Base-by-base conservation (phyloP, 2,797 vertebrate species). In the Cossypha polioptera region DNA sequence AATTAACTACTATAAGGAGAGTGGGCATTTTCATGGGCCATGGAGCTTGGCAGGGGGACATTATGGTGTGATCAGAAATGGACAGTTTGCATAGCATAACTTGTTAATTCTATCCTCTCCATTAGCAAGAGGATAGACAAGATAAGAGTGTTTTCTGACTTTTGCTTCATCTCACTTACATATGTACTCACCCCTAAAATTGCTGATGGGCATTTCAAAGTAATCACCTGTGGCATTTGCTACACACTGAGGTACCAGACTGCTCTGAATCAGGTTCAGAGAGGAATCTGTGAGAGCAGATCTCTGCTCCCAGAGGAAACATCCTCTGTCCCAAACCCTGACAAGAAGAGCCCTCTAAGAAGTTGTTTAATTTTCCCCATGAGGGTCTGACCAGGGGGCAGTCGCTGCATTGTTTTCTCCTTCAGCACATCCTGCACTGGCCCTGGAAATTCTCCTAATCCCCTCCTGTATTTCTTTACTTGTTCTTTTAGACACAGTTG, bases 1-100 rank as follows among this genome's bases (percentile, higher is more conserved):
- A 68, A 88, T 89, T 94, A 87, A 90, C 90, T 50, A 53, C 59
- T 58, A 36, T 61, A 82, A 89, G 63, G 77, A 91, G 81, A 77
- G 85, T 53, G 90, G 83, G 82, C 51, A 95, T 73, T 93, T 93
- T 91, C 79, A 74, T 19, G 45, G 79, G 62, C 81, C 66, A 26
- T 7, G 62, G 63, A 72, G 69, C 47, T 59, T 77, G 77, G 74
- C 68, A 75, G 73, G 42, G 40, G 36, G 36, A 48, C 2, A 2
- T n/a, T 85, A 31, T 1, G 47, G 36, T 58, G 16, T 13, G 48
- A 29, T 69, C 89, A 90, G 82, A 62, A 72, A 65, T 9, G 33
- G 67, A 25, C 40, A 33, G 33, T 80, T 67, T 79, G 71, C 14
- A 24, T 7, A 31, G 76, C 1, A 0, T 9, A 91, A 51, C 33